Percentiles rank a stretch among this genome's conserved stretches.
These are phyloP conservation scores for Petrolisthes cinctipes DNA, from an alignment of 2,888 invertebrate genomes.

Conservation along the genomic window DNA sequence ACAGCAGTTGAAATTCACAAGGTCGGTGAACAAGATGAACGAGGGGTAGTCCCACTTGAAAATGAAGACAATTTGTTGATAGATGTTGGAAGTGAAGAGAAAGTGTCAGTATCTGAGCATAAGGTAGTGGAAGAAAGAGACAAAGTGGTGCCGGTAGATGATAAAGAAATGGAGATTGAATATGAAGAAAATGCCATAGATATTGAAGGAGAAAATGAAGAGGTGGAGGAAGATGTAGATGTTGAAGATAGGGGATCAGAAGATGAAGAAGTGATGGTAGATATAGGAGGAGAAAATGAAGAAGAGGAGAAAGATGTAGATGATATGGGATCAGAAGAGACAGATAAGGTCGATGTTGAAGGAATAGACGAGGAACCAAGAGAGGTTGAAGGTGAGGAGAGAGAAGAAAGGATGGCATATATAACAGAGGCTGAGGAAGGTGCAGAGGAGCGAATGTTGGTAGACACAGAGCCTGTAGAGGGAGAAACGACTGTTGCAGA, in stretches of 20 bases:
- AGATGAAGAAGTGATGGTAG: neutral
- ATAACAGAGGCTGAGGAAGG: neutral
- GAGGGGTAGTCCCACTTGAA: too few species aligned
- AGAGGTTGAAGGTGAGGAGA: neutral
- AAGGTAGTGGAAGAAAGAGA: too few species aligned
- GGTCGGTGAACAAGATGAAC: neutral
- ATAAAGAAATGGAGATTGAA: neutral
- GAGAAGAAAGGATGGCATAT: neutral
- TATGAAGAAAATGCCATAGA: neutral
- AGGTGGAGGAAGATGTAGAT: neutral
- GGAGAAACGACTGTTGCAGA: too few species aligned
- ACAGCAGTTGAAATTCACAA: constrained; percentile 1
- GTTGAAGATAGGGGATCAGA: neutral
- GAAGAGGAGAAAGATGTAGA: neutral
- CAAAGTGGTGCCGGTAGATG: neutral
- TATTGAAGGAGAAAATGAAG: neutral
- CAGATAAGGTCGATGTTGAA: neutral
- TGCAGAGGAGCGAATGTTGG: neutral
- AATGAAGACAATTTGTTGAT: too few species aligned
- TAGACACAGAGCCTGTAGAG: too few species aligned
- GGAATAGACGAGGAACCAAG: neutral
- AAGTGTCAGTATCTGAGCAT: too few species aligned
- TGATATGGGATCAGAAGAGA: neutral
- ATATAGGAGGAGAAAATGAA: neutral
- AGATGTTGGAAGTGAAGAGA: too few species aligned